Percentiles rank a stretch among this genome's conserved stretches.
Conservation (phyloP, 2,888 invertebrate genomes). For the Aspidiotus destructor region DNA sequence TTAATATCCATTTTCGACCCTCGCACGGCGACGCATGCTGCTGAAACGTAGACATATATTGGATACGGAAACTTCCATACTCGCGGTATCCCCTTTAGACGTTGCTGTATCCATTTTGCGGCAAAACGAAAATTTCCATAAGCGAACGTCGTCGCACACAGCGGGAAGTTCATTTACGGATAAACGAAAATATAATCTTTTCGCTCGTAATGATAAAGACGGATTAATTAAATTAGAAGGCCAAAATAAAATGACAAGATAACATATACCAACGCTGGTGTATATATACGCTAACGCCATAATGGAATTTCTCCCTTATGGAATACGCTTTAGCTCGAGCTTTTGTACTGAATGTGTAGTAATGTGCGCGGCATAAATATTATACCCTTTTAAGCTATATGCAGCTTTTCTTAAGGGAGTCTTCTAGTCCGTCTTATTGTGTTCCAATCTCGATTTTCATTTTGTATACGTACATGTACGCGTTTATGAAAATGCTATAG, state of each 20-base stretch:
- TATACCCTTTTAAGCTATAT: not conserved
- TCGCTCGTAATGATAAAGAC: constrained; percentile 31
- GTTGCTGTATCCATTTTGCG: too few species aligned
- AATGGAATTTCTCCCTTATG: constrained; percentile 29
- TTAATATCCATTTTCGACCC: too few species aligned
- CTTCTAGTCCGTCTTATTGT: constrained; percentile 27
- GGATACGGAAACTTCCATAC: too few species aligned
- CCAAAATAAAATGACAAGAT: constrained; percentile 31
- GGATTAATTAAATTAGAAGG: constrained; percentile 32
- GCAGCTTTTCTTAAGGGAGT: constrained; percentile 23
- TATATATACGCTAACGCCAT: constrained; percentile 18
- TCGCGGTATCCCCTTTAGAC: too few species aligned
- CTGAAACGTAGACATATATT: too few species aligned
- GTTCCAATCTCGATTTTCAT: constrained; percentile 29
- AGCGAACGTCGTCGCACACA: not conserved
- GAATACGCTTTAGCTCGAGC: constrained; percentile 22
- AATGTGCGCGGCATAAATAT: too few species aligned
- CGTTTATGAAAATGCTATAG: constrained; percentile 13
- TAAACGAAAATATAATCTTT: constrained; percentile 29
- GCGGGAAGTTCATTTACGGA: constrained; percentile 18
- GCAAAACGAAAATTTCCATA: too few species aligned
- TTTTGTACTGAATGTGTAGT: too few species aligned
- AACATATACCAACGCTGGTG: constrained; percentile 10
- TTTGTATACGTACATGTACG: not conserved
- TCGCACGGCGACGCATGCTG: too few species aligned